Evolutionary conservation across 2,113 vertebrate species (phyloP), one percentile per base, ranked within the genome.

Genomic region (Lasiurus cinereus): DNA sequence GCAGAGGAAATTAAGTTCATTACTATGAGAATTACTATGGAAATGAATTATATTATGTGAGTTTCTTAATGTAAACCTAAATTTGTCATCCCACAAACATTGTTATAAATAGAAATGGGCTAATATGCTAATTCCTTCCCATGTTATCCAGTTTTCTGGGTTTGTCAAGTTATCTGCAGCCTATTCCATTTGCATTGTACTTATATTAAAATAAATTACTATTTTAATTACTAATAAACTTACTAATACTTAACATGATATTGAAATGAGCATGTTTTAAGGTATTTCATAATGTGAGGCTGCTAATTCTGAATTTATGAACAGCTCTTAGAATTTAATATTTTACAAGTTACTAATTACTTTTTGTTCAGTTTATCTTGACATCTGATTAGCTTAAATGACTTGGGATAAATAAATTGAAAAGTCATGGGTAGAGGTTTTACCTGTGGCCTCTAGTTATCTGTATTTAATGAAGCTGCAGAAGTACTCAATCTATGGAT

Each of bases 231-330:
- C 56, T 59, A 62, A 62, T 62, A 62, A 62, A 62, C 12, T 62
- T 62, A 62, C 92, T 92, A 79, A 43, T 94, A 79, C 92, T 94
- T 90, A 80, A 77, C 22, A 78, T 73, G 43, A 67, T 92, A 86
- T 24, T 86, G 24, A 87, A 79, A 69, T 56, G 76, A 95, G 24
- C 59, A 91, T 79, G 85, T 77, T 43, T 64, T 84, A 83, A 77
- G 12, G 90, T 94, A 66, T 48, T 94, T 96, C 22, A 48, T 88
- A 91, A 64, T 69, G 48, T 54, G 36, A 89, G 24, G 14, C 76
- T 56, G 2, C 77, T 8, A 94, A 66, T 39, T 56, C 36, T 94
- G 29, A 83, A 83, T 56, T 96, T 69, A 80, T 77, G 83, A 89
- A 80, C 70, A 83, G 83, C 72, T 82, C 39, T 64, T 91, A 84